Conservation (phyloP, 2,888 invertebrate species). For the Thelaira solivaga region DNA sequence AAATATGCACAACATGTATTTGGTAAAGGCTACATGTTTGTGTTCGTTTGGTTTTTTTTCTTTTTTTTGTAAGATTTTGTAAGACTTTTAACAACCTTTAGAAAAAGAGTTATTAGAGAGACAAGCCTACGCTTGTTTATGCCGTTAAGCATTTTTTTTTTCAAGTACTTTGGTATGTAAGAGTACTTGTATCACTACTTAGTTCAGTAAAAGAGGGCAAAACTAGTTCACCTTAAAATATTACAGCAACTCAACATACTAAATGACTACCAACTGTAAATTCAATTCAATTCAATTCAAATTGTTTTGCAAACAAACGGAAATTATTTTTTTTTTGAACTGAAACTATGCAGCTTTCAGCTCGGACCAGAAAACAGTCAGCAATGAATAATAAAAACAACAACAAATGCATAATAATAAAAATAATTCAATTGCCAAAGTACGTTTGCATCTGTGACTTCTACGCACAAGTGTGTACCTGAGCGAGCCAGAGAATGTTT, state of each 20-base stretch:
- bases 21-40: constrained; percentile 40
- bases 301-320: constrained; percentile 31
- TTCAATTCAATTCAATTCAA: constrained; percentile 33
- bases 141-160: not conserved
- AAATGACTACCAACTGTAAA: constrained; percentile 12
- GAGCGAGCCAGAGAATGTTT: constrained; percentile 26
- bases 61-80: too few species aligned
- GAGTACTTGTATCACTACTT: constrained; percentile 17
- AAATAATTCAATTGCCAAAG: constrained; percentile 24
- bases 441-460: not conserved
- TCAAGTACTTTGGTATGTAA: not conserved
- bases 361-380: not conserved
- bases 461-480: constrained; percentile 11
- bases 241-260: constrained; percentile 13
- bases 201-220: constrained; percentile 56
- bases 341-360: constrained; percentile 11
- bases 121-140: constrained; percentile 16
- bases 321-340: constrained; percentile 24
- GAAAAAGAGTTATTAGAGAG: too few species aligned
- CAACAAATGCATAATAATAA: constrained; percentile 4
- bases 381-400: too few species aligned
- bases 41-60: too few species aligned
- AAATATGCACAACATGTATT: constrained; percentile 26
- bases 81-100: too few species aligned
- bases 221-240: constrained; percentile 59